Conservation (phyloP, 2,113 vertebrate genomes). For the Grallaria varia region DNA sequence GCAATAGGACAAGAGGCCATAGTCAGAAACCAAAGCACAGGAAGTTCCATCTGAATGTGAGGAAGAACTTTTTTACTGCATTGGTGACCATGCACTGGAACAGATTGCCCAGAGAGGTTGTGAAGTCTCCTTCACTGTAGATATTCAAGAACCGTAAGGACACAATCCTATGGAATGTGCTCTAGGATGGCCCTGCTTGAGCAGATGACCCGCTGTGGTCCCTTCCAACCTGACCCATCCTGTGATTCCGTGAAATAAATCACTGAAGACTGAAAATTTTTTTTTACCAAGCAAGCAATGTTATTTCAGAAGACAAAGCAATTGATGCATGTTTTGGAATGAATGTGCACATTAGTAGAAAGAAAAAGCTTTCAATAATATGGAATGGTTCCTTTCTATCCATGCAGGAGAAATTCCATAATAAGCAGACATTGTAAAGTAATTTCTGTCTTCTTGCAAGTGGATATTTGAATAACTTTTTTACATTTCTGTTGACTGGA, state of each 20-base stretch:
- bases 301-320: background rate
- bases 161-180: background rate
- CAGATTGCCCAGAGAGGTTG: background rate
- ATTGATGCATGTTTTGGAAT: background rate
- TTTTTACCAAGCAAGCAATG: background rate
- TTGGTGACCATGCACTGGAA: background rate
- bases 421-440: background rate
- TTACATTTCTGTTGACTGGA: background rate
- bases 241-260: background rate
- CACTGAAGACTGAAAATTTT: background rate
- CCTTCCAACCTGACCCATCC: background rate
- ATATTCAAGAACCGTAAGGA: background rate
- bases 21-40: background rate
- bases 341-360: background rate
- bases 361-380: background rate
- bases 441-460: background rate
- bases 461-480: background rate
- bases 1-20: background rate
- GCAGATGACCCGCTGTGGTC: background rate
- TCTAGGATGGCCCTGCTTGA: background rate
- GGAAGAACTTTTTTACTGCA: rapidly evolving
- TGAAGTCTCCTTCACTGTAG: background rate
- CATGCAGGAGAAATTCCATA: background rate
- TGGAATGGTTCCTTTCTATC: background rate
- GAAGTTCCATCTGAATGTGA: background rate